Evolutionary conservation across 2,888 invertebrate species (phyloP).

Genomic region (Sicus ferrugineus): DNA sequence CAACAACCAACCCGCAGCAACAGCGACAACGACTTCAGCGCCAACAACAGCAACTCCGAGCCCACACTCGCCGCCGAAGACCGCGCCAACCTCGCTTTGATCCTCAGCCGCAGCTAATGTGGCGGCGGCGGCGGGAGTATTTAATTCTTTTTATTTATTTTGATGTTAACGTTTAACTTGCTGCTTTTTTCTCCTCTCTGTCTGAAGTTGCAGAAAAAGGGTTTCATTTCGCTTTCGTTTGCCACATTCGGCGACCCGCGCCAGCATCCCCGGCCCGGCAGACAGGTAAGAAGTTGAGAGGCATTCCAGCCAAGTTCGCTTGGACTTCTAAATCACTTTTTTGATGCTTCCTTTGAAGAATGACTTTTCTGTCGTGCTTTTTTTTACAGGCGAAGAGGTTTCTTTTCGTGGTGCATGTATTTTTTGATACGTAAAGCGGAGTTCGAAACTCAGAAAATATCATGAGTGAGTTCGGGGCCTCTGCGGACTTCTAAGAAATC

Average conservation of each 20-base stretch:
- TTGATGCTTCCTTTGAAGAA: background rate
- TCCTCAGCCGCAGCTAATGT: background rate
- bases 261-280: background rate
- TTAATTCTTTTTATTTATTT: slow-evolving; percentile 44
- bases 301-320: no score
- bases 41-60: no score
- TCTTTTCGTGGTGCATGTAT: no score
- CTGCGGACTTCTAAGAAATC: no score
- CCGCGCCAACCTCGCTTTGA: slow-evolving; percentile 7
- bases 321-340: slow-evolving; percentile 1
- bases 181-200: background rate
- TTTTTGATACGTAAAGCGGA: no score
- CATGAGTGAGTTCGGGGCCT: no score
- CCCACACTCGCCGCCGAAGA: no score
- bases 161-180: background rate
- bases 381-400: no score
- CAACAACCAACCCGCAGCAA: slow-evolving; percentile 2
- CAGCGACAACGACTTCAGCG: background rate
- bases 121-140: slow-evolving; percentile 52
- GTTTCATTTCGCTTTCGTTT: slow-evolving; percentile 53
- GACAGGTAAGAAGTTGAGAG: no score
- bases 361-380: background rate
- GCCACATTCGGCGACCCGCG: slow-evolving; percentile 39
- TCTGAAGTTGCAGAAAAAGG: slow-evolving; percentile 16
- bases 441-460: no score